Conservation (phyloP, 2,797 vertebrate species). For the Furcifer pardalis region DNA sequence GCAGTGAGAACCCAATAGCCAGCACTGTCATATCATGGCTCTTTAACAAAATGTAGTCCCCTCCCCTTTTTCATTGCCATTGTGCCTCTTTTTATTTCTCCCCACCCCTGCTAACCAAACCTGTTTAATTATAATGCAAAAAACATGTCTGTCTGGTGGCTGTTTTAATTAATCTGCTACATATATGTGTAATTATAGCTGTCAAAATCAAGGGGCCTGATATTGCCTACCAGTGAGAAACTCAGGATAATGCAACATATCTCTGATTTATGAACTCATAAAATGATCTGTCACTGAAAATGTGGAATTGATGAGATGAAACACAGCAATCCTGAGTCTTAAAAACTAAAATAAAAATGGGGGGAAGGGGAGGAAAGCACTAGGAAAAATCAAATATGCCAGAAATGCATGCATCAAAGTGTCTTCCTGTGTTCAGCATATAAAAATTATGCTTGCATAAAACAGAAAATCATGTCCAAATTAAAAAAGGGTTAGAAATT, state of each 20-base stretch:
- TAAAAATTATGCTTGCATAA: conserved; percentile 27
- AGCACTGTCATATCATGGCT: not conserved
- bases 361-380: conserved; percentile 49
- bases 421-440: conserved; percentile 20
- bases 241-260: conserved; percentile 30
- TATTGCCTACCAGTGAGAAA: conserved; percentile 41
- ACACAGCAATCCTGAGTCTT: conserved; percentile 8
- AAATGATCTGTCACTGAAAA: conserved; percentile 35
- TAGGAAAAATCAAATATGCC: conserved; percentile 19
- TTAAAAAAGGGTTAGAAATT: conserved; percentile 30
- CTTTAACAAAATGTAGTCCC: not conserved
- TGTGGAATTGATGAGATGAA: conserved; percentile 48
- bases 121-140: conserved; percentile 49
- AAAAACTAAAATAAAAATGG: conserved; percentile 36
- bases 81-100: not conserved
- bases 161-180: conserved; percentile 56
- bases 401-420: conserved; percentile 31
- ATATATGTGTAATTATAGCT: conserved; percentile 55
- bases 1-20: not conserved
- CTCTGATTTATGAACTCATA: conserved; percentile 54
- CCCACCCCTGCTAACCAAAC: conserved; percentile 36
- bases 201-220: conserved; percentile 52
- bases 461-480: conserved; percentile 44
- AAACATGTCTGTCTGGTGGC: conserved; percentile 12
- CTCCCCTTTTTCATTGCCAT: not conserved